phyloP scores from a whole-genome alignment of 2,797 vertebrate genomes.

The Chelidonichthys spinosus region DNA sequence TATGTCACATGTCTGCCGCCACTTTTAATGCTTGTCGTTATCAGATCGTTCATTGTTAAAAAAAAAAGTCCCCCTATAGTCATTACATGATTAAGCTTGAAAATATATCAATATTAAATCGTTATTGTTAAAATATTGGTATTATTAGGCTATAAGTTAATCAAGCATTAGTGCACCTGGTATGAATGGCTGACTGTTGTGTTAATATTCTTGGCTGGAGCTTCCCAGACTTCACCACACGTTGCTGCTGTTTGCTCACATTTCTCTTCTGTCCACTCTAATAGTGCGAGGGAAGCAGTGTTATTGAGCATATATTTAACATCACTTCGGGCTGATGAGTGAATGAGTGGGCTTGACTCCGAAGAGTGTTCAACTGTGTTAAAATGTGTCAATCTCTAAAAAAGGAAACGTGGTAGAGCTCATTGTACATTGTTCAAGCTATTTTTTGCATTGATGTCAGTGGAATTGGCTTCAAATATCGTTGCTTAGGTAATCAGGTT shows the following conservation, averaged over 20 bases:
- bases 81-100: background rate
- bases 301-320: background rate
- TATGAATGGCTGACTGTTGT: background rate
- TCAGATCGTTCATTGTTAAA: background rate
- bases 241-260: background rate
- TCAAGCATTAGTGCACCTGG: background rate
- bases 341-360: background rate
- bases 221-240: background rate
- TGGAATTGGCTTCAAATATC: background rate
- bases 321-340: background rate
- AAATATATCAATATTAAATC: background rate
- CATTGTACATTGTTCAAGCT: background rate
- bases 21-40: background rate
- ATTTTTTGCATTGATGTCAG: background rate
- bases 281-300: background rate
- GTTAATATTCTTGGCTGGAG: background rate
- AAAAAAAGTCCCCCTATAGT: background rate
- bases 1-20: background rate
- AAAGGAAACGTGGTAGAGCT: background rate
- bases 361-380: background rate
- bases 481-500: background rate
- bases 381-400: too few species aligned
- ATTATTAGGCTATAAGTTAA: background rate
- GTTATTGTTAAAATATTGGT: constrained; percentile 10
- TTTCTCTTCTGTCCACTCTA: background rate